A percentile compares a stretch with the other conserved stretches of the same genome.
phyloP scores from a whole-genome alignment of 2,113 vertebrate genomes.

The Colaptes auratus region DNA sequence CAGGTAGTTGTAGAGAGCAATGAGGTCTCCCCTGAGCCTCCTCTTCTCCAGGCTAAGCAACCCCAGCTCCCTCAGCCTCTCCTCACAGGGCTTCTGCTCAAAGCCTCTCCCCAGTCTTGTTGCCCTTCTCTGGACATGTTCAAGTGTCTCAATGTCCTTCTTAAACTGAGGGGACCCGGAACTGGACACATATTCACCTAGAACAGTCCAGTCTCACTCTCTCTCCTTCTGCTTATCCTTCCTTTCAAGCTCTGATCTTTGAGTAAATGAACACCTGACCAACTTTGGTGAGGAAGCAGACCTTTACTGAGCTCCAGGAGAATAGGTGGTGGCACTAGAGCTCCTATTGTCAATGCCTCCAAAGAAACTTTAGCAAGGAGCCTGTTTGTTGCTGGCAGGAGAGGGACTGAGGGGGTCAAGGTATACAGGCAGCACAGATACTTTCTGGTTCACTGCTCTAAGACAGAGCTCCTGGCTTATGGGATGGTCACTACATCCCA shows the following conservation, averaged over 20 bases:
- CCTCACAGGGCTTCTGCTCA: no score
- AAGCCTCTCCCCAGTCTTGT: no score
- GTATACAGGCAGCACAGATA: fast-evolving
- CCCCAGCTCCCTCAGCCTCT: no score
- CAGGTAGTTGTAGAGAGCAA: no score
- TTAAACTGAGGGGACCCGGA: no score
- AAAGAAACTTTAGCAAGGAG: background rate
- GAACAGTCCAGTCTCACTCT: background rate
- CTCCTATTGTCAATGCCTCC: background rate
- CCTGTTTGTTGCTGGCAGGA: background rate
- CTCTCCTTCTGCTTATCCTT: background rate
- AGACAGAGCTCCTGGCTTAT: fast-evolving
- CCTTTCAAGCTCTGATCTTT: background rate
- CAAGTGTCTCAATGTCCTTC: no score
- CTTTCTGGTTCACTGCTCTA: background rate
- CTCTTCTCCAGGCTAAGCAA: no score
- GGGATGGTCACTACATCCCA: no score
- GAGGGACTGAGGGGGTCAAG: background rate
- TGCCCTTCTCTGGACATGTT: no score
- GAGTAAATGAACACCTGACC: background rate
- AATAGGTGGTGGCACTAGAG: background rate
- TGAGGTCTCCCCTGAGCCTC: no score
- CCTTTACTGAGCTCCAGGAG: background rate
- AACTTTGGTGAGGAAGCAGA: background rate
- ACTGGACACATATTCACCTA: no score